Percentiles rank a stretch among this genome's conserved stretches.
phyloP scores from a whole-genome alignment of 2,113 vertebrate species.

The Callospermophilus lateralis region DNA sequence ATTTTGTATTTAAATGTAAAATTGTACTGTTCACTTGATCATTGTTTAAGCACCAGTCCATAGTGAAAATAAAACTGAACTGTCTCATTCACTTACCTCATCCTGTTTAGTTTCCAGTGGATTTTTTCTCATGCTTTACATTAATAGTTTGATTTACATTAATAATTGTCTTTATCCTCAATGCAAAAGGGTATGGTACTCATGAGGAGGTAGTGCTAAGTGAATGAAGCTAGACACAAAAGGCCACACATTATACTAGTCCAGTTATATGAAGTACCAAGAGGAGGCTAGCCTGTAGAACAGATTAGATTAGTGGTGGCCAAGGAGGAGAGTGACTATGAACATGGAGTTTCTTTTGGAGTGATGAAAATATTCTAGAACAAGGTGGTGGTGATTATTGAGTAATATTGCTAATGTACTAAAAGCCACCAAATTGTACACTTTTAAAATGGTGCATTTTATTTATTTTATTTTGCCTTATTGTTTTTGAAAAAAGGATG shows the following conservation, averaged over 20 bases:
- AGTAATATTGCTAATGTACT: neutral
- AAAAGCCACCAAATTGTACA: neutral
- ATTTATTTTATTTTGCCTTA: neutral
- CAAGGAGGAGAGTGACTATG: neutral
- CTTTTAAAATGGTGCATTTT: neutral
- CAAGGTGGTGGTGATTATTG: neutral
- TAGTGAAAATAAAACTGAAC: constrained; percentile 66
- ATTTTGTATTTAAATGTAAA: constrained; percentile 65
- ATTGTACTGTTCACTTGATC: constrained; percentile 23
- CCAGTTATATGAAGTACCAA: constrained; percentile 18
- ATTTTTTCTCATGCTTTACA: constrained; percentile 53
- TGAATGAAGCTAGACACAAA: constrained; percentile 16
- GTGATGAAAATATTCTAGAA: constrained; percentile 40
- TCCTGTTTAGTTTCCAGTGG: constrained; percentile 42
- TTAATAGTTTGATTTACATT: constrained; percentile 19
- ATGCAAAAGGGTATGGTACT: constrained; percentile 53
- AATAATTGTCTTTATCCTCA: constrained; percentile 29
- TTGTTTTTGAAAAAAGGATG: constrained; percentile 6
- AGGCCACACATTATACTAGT: neutral
- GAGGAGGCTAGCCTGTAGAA: neutral
- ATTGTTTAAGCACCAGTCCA: constrained; percentile 46
- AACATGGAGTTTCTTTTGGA: neutral
- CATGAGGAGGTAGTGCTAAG: neutral
- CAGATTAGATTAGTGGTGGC: neutral
- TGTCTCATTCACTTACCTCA: constrained; percentile 34